phyloP scores from a whole-genome alignment of 2,797 vertebrate species.

The Molothrus ater region DNA sequence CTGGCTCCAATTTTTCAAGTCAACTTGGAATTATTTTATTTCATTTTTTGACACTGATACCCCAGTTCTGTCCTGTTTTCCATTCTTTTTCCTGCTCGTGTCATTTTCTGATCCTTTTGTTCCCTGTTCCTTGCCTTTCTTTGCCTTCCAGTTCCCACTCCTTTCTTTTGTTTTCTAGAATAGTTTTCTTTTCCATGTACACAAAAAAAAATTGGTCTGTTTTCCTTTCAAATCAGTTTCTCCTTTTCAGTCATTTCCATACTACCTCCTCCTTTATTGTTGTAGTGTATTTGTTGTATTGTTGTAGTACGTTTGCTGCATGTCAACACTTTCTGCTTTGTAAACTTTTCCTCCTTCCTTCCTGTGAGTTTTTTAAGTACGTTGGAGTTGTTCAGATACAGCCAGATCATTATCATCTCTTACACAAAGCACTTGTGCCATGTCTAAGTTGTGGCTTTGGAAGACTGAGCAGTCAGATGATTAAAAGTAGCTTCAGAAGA shows the following conservation, averaged over 20 bases:
- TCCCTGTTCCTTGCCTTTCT: neutral
- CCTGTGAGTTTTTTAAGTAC: neutral
- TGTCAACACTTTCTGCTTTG: neutral
- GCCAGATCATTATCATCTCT: neutral
- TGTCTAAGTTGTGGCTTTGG: neutral
- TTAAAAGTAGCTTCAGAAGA: neutral
- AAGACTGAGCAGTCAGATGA: neutral
- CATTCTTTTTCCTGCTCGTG: neutral
- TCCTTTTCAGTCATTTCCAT: neutral
- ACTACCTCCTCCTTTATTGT: neutral
- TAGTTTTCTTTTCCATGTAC: neutral
- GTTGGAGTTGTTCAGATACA: neutral
- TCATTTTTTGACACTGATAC: neutral
- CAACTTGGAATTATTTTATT: neutral
- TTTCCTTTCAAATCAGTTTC: neutral
- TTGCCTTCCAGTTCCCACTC: neutral
- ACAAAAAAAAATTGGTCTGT: neutral
- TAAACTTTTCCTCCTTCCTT: neutral
- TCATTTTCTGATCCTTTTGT: neutral
- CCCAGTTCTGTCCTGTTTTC: neutral
- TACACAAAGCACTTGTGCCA: neutral
- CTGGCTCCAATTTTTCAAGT: neutral
- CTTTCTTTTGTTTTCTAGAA: neutral
- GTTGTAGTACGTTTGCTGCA: neutral
- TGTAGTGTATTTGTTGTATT: neutral